Conservation (phyloP, 2,113 vertebrate genomes). For the Hippocampus comes region DNA sequence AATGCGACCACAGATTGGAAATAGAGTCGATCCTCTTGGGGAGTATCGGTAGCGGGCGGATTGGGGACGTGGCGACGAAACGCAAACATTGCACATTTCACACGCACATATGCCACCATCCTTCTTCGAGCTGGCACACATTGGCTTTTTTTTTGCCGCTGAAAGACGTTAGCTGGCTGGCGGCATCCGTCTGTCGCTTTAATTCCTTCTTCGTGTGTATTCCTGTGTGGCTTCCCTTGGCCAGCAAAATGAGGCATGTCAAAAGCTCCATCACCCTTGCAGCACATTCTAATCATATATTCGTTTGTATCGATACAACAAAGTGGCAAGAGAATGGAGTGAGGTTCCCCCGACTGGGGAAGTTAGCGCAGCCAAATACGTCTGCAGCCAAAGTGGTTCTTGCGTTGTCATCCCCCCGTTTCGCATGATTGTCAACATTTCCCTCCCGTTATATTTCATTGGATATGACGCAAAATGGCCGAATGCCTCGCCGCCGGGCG, state of each 20-base stretch:
- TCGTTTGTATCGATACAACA: background rate
- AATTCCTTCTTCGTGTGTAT: constrained; percentile 52
- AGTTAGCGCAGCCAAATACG: background rate
- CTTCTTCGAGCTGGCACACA: background rate
- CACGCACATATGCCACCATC: background rate
- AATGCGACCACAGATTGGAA: constrained; percentile 51
- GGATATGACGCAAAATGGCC: constrained; percentile 42
- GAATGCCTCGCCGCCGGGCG: constrained; percentile 44
- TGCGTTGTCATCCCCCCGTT: background rate
- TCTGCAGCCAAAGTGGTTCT: background rate
- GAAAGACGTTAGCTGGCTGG: constrained; percentile 27
- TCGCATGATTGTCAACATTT: background rate
- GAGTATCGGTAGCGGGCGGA: constrained; percentile 41
- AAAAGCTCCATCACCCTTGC: too few relatives aligned
- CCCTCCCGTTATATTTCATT: constrained; percentile 21
- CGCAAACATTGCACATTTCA: constrained; percentile 63
- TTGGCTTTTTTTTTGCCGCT: constrained; percentile 15
- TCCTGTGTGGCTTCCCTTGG: constrained; percentile 32
- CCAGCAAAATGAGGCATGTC: too few relatives aligned
- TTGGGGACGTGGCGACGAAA: constrained; percentile 49
- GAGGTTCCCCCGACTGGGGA: background rate
- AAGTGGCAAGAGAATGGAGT: too few relatives aligned
- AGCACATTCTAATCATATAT: too few relatives aligned
- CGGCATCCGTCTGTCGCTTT: constrained; percentile 63
- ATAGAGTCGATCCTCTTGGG: constrained; percentile 43